Percentiles rank a stretch among this genome's conserved stretches.
Conservation (phyloP, 1,140 invertebrate genomes). For the Drosophila virilis region DNA sequence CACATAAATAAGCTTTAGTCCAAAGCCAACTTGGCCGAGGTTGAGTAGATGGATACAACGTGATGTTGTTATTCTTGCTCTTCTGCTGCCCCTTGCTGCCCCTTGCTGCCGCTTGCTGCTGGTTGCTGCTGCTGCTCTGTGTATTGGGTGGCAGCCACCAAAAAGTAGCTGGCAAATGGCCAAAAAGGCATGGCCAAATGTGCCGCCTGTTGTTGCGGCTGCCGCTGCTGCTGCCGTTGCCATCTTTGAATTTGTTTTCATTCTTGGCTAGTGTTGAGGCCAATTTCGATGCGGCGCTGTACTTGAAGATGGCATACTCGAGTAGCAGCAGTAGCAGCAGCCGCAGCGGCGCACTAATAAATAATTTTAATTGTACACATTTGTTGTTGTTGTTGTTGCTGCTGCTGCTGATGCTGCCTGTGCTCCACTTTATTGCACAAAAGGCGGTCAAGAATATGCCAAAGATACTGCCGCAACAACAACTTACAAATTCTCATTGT, state of each 20-base stretch:
- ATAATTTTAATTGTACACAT: constrained; percentile 79
- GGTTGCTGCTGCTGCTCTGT: constrained; percentile 8
- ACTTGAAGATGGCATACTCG: constrained; percentile 41
- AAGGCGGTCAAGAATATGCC: constrained; percentile 57
- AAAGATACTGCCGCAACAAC: constrained; percentile 25
- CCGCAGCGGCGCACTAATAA: constrained; percentile 63
- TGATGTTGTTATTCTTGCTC: constrained; percentile 44
- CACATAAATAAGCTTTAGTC: constrained; percentile 79
- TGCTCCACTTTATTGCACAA: constrained; percentile 54
- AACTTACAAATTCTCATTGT: constrained; percentile 51
- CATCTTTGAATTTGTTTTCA: constrained; percentile 46
- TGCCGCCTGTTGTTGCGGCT: constrained; percentile 48
- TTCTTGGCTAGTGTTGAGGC: constrained; percentile 55
- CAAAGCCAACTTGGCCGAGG: constrained; percentile 68
- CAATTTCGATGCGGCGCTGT: constrained; percentile 50
- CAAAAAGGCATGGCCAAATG: constrained; percentile 80
- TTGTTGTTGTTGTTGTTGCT: constrained; percentile 30
- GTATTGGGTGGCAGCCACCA: constrained; percentile 51
- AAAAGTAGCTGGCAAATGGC: constrained; percentile 69
- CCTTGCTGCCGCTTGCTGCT: not conserved
- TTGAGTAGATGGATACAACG: constrained; percentile 59
- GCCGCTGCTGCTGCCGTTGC: constrained; percentile 13
- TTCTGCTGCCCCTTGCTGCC: constrained; percentile 23
- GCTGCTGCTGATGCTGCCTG: constrained; percentile 17
- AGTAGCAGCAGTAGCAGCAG: constrained; percentile 12